Evolutionary conservation across 2,888 invertebrate genomes (phyloP).

Genomic region (Argyresthia albistria): DNA sequence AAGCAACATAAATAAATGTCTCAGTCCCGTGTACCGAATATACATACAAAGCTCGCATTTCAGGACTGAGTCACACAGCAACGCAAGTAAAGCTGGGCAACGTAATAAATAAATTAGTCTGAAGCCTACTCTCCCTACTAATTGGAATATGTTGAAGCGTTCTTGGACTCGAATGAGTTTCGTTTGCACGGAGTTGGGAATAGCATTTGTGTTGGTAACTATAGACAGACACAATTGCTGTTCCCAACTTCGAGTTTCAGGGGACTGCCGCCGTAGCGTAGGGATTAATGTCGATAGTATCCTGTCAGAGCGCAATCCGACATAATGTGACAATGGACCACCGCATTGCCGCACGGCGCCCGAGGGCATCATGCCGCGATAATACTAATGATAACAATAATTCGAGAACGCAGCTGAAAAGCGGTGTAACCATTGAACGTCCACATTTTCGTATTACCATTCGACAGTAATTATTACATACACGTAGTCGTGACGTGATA

Average conservation of each 20-base stretch:
- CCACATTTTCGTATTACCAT: conserved; percentile 23
- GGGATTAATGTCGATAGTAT: conserved; percentile 24
- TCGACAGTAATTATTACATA: conserved; percentile 25
- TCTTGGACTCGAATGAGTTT: conserved; percentile 1
- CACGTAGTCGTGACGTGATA: conserved; percentile 13
- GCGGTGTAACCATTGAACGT: conserved; percentile 18
- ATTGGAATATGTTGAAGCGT: conserved; percentile 4
- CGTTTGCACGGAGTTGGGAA: not conserved
- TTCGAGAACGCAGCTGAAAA: no score
- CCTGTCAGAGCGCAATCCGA: conserved; percentile 22
- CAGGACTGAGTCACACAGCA: not conserved
- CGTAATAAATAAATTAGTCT: conserved; percentile 5
- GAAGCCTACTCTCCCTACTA: conserved; percentile 3
- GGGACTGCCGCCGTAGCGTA: no score
- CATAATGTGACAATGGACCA: conserved; percentile 7
- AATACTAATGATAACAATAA: conserved; percentile 26
- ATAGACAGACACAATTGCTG: not conserved
- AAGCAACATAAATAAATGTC: no score
- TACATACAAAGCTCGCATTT: not conserved
- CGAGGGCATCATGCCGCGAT: conserved; percentile 15
- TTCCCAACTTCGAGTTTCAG: not conserved
- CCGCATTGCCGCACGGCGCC: not conserved
- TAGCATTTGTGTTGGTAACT: no score
- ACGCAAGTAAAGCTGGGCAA: not conserved
- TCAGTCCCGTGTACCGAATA: not conserved